Base-by-base conservation (phyloP, 2,888 invertebrate species). In the Agrochola litura region DNA sequence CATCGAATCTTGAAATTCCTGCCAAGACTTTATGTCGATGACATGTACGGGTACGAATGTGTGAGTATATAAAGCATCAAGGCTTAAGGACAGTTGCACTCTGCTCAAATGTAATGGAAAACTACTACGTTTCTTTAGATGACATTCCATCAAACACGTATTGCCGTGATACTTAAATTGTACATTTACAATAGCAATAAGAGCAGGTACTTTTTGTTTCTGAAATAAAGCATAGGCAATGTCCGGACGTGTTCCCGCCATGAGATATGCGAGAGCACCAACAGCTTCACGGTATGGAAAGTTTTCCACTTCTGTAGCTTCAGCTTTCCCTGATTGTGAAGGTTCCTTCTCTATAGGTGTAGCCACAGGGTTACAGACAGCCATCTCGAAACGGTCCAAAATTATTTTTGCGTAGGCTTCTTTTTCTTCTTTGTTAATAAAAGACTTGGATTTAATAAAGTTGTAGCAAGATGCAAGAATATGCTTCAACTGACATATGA, bases 31-130 rank as follows among this genome's bases (percentile, higher is more conserved):
- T 75, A 61, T 43, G 52, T 30, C 61, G 22, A 76, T 76, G n/a
- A 14, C 61, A 75, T 43, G n/a, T 52, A 30, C 14, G 41, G 30
- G 30, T 41, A 25, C 46, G n/a, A 30, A 46, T 25, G 37, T 61
- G 43, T 76, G n/a, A 30, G 75, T 49, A 9, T 37, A 69, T 65
- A 65, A 19, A n/a, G 19, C 52, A 76, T 52, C 43, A 37, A 54
- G 49, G 58, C 41, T 46, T 63, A 75, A 54, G 52, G 8, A 63
- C 19, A 5, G 10, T 19, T 58, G 76, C 64, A 49, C 16, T 76
- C 25, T 25, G 56, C 16, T 63, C 54, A 6, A 76, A 25, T 37
- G 37, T 64, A 76, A 76, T 76, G 63, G 76, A 76, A 77, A 56
- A 64, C 12, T 76, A 54, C 54, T 76, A 56, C 12, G 64, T 25